Evolutionary conservation across 2,113 vertebrate species (phyloP).

Genomic region (Stigmatopora argus): DNA sequence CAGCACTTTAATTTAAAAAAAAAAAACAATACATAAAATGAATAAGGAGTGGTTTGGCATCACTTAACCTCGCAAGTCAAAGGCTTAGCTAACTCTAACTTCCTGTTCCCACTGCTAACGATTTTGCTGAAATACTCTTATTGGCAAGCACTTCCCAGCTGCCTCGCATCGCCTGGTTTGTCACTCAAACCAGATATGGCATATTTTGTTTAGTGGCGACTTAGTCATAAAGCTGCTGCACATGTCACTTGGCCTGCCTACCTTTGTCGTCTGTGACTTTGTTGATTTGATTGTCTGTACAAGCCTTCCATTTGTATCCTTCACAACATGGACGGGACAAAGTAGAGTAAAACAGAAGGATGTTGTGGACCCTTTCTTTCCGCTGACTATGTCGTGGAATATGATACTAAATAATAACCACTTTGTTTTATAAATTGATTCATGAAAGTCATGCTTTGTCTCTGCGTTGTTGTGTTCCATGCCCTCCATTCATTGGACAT

Average conservation of each 20-base stretch:
- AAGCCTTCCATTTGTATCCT: conserved; percentile 71
- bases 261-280: conserved; percentile 47
- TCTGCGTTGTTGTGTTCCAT: conserved; percentile 6
- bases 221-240: conserved; percentile 35
- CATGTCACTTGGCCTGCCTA: conserved; percentile 59
- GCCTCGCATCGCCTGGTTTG: conserved; percentile 49
- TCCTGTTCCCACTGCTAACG: conserved; percentile 41
- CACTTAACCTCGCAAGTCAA: conserved; percentile 56
- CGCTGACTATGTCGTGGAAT: conserved; percentile 59
- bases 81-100: conserved; percentile 33
- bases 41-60: conserved; percentile 23
- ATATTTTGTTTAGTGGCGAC: background rate
- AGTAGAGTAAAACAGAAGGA: conserved; percentile 20
- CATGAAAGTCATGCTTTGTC: conserved; percentile 33
- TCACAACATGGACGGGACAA: conserved; percentile 34
- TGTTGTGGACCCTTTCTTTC: conserved; percentile 63
- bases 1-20: conserved; percentile 12
- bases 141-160: conserved; percentile 54
- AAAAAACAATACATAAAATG: conserved; percentile 6
- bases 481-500: background rate
- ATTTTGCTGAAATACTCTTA: conserved; percentile 48
- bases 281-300: conserved; percentile 58
- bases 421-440: conserved; percentile 68
- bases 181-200: conserved; percentile 18
- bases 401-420: conserved; percentile 71